Evolutionary conservation across 2,113 vertebrate genomes (phyloP).

Genomic region (Apteryx mantelli): DNA sequence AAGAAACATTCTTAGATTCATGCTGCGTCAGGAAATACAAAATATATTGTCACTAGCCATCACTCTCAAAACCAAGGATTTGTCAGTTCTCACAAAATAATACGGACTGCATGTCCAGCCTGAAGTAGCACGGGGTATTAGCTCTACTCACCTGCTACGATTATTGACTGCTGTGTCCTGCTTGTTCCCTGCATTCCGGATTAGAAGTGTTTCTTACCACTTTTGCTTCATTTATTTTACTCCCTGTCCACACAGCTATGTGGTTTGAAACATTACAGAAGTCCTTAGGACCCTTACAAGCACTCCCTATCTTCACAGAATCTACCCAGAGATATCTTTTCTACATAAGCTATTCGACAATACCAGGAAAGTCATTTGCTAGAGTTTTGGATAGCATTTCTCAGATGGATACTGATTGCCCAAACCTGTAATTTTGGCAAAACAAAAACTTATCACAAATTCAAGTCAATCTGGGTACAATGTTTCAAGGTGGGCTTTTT

Average conservation of each 20-base stretch:
- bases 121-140: background rate
- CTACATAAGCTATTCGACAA: background rate
- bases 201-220: background rate
- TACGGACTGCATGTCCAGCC: background rate
- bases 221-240: background rate
- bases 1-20: conserved; percentile 63
- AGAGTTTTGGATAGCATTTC: background rate
- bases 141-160: conserved; percentile 32
- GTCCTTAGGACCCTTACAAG: background rate
- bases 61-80: background rate
- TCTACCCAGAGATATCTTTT: background rate
- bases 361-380: background rate
- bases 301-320: too few relatives aligned
- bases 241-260: background rate
- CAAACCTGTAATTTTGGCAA: background rate
- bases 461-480: background rate
- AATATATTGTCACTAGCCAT: conserved; percentile 17
- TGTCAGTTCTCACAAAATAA: background rate
- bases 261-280: background rate
- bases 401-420: background rate
- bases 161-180: background rate
- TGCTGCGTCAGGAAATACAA: conserved; percentile 21
- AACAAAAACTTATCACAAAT: background rate
- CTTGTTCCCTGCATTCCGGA: background rate
- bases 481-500: background rate